Percentiles rank a stretch among this genome's conserved stretches.
phyloP scores from a whole-genome alignment of 2,888 invertebrate species.

The Lepidochrysops patricia region DNA sequence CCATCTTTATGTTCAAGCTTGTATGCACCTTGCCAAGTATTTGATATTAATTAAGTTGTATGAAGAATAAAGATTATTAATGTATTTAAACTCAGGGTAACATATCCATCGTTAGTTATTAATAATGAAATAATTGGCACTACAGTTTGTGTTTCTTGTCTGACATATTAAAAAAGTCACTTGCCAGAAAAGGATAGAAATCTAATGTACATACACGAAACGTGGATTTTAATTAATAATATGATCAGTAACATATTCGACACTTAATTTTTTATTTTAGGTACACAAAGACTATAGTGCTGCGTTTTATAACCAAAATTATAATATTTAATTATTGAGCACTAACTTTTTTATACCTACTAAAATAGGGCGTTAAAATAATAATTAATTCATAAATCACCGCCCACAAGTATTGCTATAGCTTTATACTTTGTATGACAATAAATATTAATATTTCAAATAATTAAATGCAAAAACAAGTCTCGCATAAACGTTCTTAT shows the following conservation, averaged over 20 bases:
- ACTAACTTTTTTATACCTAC: background rate
- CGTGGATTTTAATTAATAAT: too few relatives aligned
- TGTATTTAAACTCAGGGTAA: too few relatives aligned
- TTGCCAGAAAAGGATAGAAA: too few relatives aligned
- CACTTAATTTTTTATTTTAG: background rate
- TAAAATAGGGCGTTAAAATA: background rate
- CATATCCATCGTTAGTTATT: too few relatives aligned
- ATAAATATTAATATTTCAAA: background rate
- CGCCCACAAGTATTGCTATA: background rate
- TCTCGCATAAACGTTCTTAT: constrained; percentile 3
- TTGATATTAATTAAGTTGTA: background rate
- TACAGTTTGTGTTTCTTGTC: too few relatives aligned
- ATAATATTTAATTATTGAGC: background rate
- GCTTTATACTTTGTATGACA: background rate
- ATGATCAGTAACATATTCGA: background rate
- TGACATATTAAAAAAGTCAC: too few relatives aligned
- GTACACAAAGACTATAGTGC: background rate
- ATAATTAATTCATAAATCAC: background rate
- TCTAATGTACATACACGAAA: too few relatives aligned
- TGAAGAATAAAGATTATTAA: background rate
- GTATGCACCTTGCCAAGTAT: background rate
- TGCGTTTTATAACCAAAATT: background rate
- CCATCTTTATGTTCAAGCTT: background rate
- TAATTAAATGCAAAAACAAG: background rate
- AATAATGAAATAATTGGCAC: too few relatives aligned